Conservation (phyloP, 2,113 vertebrate genomes). For the Numenius arquata region DNA sequence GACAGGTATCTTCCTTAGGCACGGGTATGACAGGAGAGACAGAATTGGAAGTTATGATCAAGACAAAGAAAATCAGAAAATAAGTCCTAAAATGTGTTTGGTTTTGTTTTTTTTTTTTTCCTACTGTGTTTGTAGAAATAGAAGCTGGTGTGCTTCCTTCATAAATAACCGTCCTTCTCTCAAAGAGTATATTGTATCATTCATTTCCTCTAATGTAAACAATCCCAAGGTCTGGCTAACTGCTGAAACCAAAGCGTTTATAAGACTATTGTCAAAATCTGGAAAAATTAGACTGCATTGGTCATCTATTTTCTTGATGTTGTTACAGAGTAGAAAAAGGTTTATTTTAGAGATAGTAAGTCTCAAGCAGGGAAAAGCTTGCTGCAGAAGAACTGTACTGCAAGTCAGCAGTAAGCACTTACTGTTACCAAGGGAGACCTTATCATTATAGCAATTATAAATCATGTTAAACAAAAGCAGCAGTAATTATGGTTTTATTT, state of each 20-base stretch:
- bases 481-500: slow-evolving; percentile 30
- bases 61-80: background rate
- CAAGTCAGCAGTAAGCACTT: background rate
- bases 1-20: background rate
- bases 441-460: background rate
- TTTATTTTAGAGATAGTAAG: background rate
- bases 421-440: background rate
- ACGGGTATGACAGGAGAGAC: background rate
- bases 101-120: background rate
- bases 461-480: slow-evolving; percentile 18
- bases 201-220: background rate
- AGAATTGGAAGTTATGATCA: background rate
- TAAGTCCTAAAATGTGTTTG: background rate
- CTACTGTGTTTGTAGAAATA: background rate
- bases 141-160: background rate
- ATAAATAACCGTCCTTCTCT: background rate
- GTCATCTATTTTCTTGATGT: background rate
- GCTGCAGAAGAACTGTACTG: background rate
- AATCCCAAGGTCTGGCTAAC: background rate
- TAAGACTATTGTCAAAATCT: background rate
- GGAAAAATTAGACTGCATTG: background rate
- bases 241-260: background rate
- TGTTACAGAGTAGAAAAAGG: background rate
- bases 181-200: background rate
- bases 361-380: background rate